phyloP scores from a whole-genome alignment of 2,797 vertebrate species.

The Sebastolobus altivelis region DNA sequence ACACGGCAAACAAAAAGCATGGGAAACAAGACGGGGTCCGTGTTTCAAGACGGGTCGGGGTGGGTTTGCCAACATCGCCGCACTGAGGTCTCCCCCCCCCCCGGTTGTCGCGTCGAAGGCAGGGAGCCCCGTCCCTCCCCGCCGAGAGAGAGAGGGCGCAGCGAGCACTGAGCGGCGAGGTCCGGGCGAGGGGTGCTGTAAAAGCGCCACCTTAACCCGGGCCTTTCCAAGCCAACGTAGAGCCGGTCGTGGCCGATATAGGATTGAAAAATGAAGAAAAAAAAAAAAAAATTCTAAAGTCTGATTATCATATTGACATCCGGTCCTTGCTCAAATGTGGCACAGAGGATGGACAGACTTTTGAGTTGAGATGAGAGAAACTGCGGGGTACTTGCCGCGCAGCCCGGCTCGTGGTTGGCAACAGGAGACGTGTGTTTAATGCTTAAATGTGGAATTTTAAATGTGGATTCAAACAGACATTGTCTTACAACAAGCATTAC shows the following conservation, averaged over 20 bases:
- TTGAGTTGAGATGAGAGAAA: slow-evolving; percentile 35
- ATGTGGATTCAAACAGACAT: slow-evolving; percentile 3
- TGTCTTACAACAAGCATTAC: background rate
- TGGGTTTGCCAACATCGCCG: too few relatives aligned
- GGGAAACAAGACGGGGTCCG: too few relatives aligned
- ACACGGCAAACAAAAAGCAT: too few relatives aligned
- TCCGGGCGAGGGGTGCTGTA: too few relatives aligned
- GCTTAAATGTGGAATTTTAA: slow-evolving; percentile 12
- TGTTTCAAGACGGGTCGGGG: too few relatives aligned
- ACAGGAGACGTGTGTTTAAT: slow-evolving; percentile 14
- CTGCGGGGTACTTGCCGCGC: slow-evolving; percentile 14
- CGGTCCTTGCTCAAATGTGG: background rate
- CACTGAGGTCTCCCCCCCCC: too few relatives aligned
- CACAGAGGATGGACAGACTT: slow-evolving; percentile 5
- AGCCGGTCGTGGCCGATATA: background rate
- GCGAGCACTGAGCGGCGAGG: too few relatives aligned
- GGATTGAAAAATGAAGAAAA: background rate
- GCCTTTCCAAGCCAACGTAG: too few relatives aligned
- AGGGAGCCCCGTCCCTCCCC: too few relatives aligned
- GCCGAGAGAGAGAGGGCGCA: too few relatives aligned
- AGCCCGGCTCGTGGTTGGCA: slow-evolving; percentile 13
- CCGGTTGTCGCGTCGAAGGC: too few relatives aligned
- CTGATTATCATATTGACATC: background rate
- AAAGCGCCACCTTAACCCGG: too few relatives aligned
- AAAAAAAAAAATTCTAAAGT: background rate